phyloP scores from a whole-genome alignment of 64 coral and sea anemone genomes.

The Orbicella faveolata region DNA sequence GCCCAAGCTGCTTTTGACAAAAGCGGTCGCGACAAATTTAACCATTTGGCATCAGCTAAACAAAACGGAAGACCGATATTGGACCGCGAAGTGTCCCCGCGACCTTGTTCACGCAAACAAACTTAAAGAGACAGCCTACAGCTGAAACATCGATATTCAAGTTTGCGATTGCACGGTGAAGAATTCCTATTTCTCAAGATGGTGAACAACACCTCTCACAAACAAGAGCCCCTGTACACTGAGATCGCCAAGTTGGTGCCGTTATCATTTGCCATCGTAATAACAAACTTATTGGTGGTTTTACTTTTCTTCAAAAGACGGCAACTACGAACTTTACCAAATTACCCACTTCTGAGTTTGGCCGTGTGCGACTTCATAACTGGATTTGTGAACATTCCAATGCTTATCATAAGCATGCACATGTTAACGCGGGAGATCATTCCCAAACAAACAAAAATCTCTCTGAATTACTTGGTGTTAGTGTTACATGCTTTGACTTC shows the following conservation, averaged over 20 bases:
- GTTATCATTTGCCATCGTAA: neutral
- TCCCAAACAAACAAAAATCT: neutral
- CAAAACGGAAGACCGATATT: too few relatives aligned
- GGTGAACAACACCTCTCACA: too few relatives aligned
- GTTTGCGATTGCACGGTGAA: too few relatives aligned
- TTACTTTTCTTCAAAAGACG: slow-evolving; percentile 22
- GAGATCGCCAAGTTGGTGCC: neutral
- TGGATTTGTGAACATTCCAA: slow-evolving; percentile 49
- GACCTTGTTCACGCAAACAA: too few relatives aligned
- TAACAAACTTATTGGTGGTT: slow-evolving; percentile 44
- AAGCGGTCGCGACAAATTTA: too few relatives aligned
- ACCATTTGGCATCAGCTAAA: too few relatives aligned
- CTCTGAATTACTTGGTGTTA: neutral
- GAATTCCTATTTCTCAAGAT: too few relatives aligned
- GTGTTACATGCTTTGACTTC: neutral
- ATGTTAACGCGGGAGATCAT: neutral
- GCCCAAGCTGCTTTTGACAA: too few relatives aligned
- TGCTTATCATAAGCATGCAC: slow-evolving; percentile 22
- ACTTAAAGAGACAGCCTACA: too few relatives aligned
- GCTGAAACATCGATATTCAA: too few relatives aligned
- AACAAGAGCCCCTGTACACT: neutral
- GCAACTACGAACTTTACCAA: slow-evolving; percentile 46
- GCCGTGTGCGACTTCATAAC: slow-evolving; percentile 65
- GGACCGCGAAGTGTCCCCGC: too few relatives aligned
- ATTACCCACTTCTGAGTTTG: slow-evolving; percentile 66